Base-by-base conservation (phyloP, 2,113 vertebrate genomes). In the Hypocryptadius cinnamomeus region DNA sequence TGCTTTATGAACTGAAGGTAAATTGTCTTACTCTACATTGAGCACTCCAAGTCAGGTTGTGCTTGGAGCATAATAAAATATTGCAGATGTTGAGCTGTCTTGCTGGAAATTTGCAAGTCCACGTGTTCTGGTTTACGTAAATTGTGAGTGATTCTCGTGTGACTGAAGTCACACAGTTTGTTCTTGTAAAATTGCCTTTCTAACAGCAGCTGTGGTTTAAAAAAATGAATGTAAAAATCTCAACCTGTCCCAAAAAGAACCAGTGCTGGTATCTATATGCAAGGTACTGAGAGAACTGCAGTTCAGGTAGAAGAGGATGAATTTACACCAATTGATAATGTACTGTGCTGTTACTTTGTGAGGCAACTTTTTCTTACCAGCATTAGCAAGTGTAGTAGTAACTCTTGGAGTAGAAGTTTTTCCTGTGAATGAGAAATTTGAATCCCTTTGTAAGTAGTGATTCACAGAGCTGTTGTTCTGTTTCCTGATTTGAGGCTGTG, bases 211-310 rank as follows among this genome's bases (percentile, higher is more conserved):
- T 60, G 2, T 27, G 39, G 31, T 35, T 40, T 66, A n/a, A 71
- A 65, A 68, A 87, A 85, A 61, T 8, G 0, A 51, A 33, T 25
- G 14, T 45, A 21, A 50, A 60, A 59, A 31, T 61, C 28, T 53
- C 50, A 24, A 11, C 54, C 23, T 27, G n/a, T 61, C 54, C 53
- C 63, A 79, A 59, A 77, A 79, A 21, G 22, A 65, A 8, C 20
- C 27, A n/a, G 1, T 66, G 15, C 6, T 37, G 4, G 9, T 25
- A 6, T 48, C 30, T 50, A 0, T 13, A 2, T 48, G 28, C 28
- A 48, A 11, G n/a, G 12, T 81, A 13, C 35, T 47, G 68, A 24
- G 13, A 11, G 25, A 56, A 12, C 12, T 45, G 10, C 21, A 9
- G 1, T 19, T 79, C 21, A 27, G 40, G 54, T 23, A 51, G 60